phyloP scores from a whole-genome alignment of 2,888 invertebrate species.

The Laspeyria flexula region DNA sequence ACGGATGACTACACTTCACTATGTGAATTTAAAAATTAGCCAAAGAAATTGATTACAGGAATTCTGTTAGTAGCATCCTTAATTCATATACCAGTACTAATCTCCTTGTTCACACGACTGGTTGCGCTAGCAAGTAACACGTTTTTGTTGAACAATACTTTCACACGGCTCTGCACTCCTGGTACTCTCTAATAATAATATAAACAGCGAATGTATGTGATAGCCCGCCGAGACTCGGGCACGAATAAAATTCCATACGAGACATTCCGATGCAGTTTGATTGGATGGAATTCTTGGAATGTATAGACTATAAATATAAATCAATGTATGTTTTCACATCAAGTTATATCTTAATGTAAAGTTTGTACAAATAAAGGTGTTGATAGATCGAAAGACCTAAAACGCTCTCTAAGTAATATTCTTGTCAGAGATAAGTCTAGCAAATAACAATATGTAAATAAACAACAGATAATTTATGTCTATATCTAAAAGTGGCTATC shows the following conservation, averaged over 20 bases:
- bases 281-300: conserved; percentile 24
- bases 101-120: conserved; percentile 43
- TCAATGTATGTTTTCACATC: conserved; percentile 18
- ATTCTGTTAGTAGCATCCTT: conserved; percentile 38
- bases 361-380: not conserved
- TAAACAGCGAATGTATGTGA: conserved; percentile 20
- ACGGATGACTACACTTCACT: too few relatives aligned
- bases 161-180: conserved; percentile 33
- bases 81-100: conserved; percentile 24
- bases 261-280: conserved; percentile 33
- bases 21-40: not conserved
- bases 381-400: not conserved
- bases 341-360: not conserved
- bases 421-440: too few relatives aligned
- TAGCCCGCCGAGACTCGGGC: conserved; percentile 26
- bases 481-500: conserved; percentile 45
- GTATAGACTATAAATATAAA: conserved; percentile 17
- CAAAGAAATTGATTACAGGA: conserved; percentile 12
- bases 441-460: not conserved
- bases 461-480: conserved; percentile 13
- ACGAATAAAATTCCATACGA: conserved; percentile 36
- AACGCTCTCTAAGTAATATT: too few relatives aligned
- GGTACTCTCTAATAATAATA: conserved; percentile 5
- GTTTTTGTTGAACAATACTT: conserved; percentile 41
- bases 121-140: conserved; percentile 24